Base-by-base conservation (phyloP, 2,113 vertebrate genomes). In the Uria lomvia region DNA sequence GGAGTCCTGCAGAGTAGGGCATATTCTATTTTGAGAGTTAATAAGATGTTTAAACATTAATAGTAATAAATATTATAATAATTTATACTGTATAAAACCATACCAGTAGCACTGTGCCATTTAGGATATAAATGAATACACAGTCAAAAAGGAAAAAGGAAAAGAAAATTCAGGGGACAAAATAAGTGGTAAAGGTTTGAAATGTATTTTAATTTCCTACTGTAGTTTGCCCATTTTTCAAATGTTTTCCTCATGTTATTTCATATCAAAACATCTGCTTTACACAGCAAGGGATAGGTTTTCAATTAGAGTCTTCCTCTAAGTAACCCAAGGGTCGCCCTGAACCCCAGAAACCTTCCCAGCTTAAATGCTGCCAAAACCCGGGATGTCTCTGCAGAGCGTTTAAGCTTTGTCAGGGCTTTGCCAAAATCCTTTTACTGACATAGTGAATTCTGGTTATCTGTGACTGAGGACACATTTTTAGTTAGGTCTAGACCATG, bases 11-110 rank as follows among this genome's bases (percentile, higher is more conserved):
- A 0, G 22, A 10, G 58, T 30, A 6, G 32, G 23, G 15, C 23
- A 63, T 45, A 43, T 74, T 89, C 58, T 60, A 16, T 60, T 74
- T 52, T 63, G 32, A 30, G 26, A 77, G 36, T 68, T 91, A 67
- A 72, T 81, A 91, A 52, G 56, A 32, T 53, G 20, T 87, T 96
- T 96, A 45, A 93, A 71, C 30, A 34, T 79, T 60, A 62, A 36
- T 30, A 68, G 45, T 53, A 65, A 79, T 73, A 73, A 88, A 75
- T 88, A 76, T 56, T 38, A 40, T 58, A 72, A 71, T 50, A 27
- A 42, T 55, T 30, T 20, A 19, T 63, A 36, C 6, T 45, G 42
- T 83, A 21, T 70, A 70, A 93, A 80, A 74, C n/a, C 50, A n/a
- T 70, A 38, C 42, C 9, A 19, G 32, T 50, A 83, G 40, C 19